Conservation (phyloP, 2,113 vertebrate species). For the Synchiropus splendidus region DNA sequence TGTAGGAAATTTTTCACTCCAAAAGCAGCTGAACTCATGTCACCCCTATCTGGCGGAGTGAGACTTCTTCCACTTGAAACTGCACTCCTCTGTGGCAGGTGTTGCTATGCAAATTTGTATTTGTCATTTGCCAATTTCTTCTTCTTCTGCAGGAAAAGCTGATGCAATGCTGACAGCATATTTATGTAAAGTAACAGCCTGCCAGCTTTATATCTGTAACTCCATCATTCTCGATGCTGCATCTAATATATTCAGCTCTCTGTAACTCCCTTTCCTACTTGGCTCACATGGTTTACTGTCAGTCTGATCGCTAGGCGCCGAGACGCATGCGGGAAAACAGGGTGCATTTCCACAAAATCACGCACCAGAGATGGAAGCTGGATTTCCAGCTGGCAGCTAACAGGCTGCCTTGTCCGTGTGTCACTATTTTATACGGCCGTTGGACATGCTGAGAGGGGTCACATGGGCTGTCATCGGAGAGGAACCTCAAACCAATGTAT, state of each 20-base stretch:
- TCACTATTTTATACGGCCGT: no score
- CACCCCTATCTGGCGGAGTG: no score
- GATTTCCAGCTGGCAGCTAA: no score
- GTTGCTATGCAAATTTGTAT: conserved; percentile 21
- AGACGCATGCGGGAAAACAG: conserved; percentile 3
- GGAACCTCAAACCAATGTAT: no score
- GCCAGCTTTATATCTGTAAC: conserved; percentile 12
- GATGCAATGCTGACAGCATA: conserved; percentile 15
- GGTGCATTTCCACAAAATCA: conserved; percentile 8
- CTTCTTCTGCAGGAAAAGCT: conserved; percentile 5
- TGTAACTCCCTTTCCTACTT: conserved; percentile 8
- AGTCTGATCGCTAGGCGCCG: conserved; percentile 26
- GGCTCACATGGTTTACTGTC: conserved; percentile 28
- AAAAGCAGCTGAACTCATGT: no score
- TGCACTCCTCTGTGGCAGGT: conserved; percentile 10
- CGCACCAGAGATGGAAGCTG: conserved; percentile 13
- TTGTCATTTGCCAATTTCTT: conserved; percentile 12
- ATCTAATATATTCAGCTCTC: conserved; percentile 26
- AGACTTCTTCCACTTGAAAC: no score
- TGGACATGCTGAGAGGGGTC: no score
- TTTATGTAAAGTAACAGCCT: conserved; percentile 17
- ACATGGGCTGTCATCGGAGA: no score
- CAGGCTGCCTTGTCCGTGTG: no score
- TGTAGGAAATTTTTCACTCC: no score
- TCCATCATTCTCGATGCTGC: conserved; percentile 9